A percentile compares a stretch with the other conserved stretches of the same genome.
These are phyloP conservation scores for Leucosticte australis DNA, from an alignment of 2,113 vertebrate species.

Conservation along the genomic window DNA sequence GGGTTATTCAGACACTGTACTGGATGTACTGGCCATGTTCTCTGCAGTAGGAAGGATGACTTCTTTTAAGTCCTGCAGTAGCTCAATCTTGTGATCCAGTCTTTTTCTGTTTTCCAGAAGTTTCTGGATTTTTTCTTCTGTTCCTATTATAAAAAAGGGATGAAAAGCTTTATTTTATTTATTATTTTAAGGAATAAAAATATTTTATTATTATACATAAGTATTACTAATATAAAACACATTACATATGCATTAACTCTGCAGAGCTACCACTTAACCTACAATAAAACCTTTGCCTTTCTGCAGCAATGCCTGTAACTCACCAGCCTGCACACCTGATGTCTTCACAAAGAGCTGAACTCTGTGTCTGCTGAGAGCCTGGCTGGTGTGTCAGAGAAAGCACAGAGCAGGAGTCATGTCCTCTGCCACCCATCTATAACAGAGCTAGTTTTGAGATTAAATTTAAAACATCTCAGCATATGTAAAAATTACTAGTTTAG, in stretches of 20 bases:
- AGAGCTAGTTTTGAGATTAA: not conserved
- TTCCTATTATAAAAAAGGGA: conserved; percentile 31
- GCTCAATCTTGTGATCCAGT: conserved; percentile 59
- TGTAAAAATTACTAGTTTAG: not conserved
- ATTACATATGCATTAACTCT: not conserved
- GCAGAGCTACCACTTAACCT: not conserved
- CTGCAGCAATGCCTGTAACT: not conserved
- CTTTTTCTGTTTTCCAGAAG: conserved; percentile 47
- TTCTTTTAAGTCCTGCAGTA: conserved; percentile 62
- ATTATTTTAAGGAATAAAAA: not conserved
- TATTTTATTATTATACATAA: not conserved
- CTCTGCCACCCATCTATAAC: not conserved
- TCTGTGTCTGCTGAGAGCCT: too few relatives aligned
- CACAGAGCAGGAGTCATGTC: not conserved
- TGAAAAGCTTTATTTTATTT: not conserved
- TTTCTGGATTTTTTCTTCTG: conserved; percentile 58
- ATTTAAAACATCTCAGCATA: not conserved
- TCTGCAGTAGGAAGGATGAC: not conserved
- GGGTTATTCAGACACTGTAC: not conserved
- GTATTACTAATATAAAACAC: not conserved
- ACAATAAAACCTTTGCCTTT: not conserved
- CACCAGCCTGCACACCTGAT: fast-evolving
- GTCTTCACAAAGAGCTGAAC: not conserved
- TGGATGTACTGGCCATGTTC: conserved; percentile 13
- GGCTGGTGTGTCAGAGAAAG: not conserved